phyloP scores from a whole-genome alignment of 2,797 vertebrate genomes.

The Liasis olivaceus region DNA sequence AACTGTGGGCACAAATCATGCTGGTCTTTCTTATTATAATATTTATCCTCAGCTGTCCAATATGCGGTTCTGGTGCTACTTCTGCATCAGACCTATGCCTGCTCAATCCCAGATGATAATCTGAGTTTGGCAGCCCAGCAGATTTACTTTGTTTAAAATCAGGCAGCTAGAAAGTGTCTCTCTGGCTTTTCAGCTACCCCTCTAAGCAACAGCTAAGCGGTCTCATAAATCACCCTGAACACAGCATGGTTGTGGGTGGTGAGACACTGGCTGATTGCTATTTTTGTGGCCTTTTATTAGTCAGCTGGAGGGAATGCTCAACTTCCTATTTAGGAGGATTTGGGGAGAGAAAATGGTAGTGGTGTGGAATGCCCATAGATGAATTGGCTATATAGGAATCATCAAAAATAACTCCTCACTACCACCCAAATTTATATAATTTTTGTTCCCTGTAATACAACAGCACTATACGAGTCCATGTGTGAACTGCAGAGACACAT shows the following conservation, averaged over 20 bases:
- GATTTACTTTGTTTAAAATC: not conserved
- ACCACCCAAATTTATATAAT: not conserved
- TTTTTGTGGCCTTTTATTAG: not conserved
- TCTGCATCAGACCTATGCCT: not conserved
- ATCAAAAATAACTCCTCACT: not conserved
- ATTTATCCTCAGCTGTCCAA: conserved; percentile 4
- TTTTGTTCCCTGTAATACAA: not conserved
- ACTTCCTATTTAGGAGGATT: not conserved
- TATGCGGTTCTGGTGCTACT: not conserved
- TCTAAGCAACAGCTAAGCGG: not conserved
- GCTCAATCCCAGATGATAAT: not conserved
- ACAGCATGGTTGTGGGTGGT: not conserved
- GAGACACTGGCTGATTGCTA: not conserved
- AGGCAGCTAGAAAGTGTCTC: not conserved
- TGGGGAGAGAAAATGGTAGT: not conserved
- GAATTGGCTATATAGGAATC: not conserved
- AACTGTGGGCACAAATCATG: not conserved
- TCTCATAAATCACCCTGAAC: not conserved
- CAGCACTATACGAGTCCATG: not conserved
- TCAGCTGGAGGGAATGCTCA: not conserved
- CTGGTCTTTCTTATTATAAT: not conserved
- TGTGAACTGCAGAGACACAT: not conserved
- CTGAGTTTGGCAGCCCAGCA: not conserved
- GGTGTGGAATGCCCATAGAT: not conserved
- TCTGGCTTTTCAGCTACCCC: not conserved